Evolutionary conservation across 1,140 invertebrate genomes (phyloP).

Genomic region (Ostrea edulis): DNA sequence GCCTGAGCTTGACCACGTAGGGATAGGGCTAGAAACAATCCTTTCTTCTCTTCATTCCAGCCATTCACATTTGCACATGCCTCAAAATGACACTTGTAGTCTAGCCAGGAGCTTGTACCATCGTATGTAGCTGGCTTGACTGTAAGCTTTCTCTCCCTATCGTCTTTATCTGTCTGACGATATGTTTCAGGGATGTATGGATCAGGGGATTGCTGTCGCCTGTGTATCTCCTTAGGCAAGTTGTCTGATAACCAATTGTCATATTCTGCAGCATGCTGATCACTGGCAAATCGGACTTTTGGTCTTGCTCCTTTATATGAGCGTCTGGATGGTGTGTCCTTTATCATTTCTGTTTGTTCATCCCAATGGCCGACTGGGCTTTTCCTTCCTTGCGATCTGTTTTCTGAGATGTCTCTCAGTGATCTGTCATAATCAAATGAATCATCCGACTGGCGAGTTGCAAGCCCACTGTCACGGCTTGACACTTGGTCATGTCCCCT

Average conservation of each 20-base stretch:
- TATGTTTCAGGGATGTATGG: no score
- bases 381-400: background rate
- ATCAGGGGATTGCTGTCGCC: no score
- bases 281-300: background rate
- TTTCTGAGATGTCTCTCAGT: background rate
- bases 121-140: conserved; percentile 43
- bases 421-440: background rate
- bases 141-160: conserved; percentile 6
- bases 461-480: background rate
- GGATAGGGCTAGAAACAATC: conserved; percentile 23
- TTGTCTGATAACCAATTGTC: background rate
- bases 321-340: background rate
- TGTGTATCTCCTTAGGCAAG: background rate
- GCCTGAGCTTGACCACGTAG: conserved; percentile 18
- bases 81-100: conserved; percentile 47
- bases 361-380: background rate
- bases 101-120: conserved; percentile 27
- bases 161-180: conserved; percentile 4
- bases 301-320: background rate
- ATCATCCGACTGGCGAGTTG: background rate
- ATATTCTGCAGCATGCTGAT: background rate
- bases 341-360: background rate
- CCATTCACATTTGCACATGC: conserved; percentile 38
- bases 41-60: conserved; percentile 41
- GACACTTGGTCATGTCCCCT: no score